Percentiles rank a stretch among this genome's conserved stretches.
These are phyloP conservation scores for Bombus affinis DNA, from an alignment of 1,140 invertebrate genomes.

Conservation along the genomic window DNA sequence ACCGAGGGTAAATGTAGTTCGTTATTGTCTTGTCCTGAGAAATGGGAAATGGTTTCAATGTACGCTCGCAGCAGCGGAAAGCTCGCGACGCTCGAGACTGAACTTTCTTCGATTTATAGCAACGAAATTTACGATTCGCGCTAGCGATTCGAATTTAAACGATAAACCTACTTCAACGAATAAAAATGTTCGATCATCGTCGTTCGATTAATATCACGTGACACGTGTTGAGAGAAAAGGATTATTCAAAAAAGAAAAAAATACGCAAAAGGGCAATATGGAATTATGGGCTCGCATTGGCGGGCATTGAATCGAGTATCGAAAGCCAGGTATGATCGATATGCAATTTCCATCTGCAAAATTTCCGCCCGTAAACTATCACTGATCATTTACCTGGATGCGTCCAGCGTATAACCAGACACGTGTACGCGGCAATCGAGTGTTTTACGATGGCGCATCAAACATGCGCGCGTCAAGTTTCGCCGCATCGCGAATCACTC, in stretches of 20 bases:
- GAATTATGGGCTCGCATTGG: slow-evolving; percentile 52
- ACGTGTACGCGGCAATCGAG: slow-evolving; percentile 65
- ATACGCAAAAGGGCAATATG: slow-evolving; percentile 22
- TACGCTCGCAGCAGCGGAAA: slow-evolving; percentile 1
- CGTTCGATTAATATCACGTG: not conserved
- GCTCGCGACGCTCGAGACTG: not conserved
- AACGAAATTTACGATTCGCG: not conserved
- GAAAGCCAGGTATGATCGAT: slow-evolving; percentile 62
- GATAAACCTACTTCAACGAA: not conserved
- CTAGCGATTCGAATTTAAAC: not conserved
- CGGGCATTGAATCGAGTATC: slow-evolving; percentile 51
- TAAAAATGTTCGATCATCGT: not conserved
- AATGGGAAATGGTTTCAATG: slow-evolving; percentile 63
- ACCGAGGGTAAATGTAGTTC: slow-evolving; percentile 70
- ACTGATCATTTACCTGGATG: slow-evolving; percentile 58
- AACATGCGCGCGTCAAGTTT: slow-evolving; percentile 59
- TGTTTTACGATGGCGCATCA: slow-evolving; percentile 66
- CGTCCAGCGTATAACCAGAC: slow-evolving; percentile 56
- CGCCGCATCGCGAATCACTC: slow-evolving; percentile 59
- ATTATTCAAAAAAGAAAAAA: not conserved
- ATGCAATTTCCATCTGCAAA: slow-evolving; percentile 63
- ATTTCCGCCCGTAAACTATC: slow-evolving; percentile 65
- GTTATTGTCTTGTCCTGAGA: slow-evolving; percentile 66
- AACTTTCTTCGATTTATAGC: not conserved
- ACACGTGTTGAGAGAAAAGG: not conserved